A percentile compares a stretch with the other conserved stretches of the same genome.
These are phyloP conservation scores for Ibidorhyncha struthersii DNA, from an alignment of 2,113 vertebrate species.

Conservation along the genomic window DNA sequence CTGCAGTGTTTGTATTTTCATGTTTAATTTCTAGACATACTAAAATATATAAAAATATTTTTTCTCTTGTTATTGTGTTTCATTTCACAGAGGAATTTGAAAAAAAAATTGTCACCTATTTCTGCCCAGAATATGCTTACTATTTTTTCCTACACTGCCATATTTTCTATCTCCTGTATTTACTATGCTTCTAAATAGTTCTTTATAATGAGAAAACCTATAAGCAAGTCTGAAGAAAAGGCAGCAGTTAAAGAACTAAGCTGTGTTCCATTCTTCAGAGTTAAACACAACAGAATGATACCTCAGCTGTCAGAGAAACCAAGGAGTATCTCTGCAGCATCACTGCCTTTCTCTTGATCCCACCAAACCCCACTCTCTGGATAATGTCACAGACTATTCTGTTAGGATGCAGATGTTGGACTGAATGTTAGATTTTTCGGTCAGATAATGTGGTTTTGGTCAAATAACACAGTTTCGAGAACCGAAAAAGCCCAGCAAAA, in stretches of 20 bases:
- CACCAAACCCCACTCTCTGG: accelerated
- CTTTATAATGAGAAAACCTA: background rate
- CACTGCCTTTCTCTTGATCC: background rate
- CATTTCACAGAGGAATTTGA: background rate
- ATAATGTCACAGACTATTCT: background rate
- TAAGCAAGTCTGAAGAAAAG: background rate
- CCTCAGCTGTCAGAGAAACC: background rate
- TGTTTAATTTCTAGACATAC: background rate
- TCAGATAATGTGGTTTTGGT: background rate
- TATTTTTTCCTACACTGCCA: background rate
- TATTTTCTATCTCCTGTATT: background rate
- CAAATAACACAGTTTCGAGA: background rate
- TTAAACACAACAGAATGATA: background rate
- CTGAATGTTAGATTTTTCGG: background rate
- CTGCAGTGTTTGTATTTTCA: background rate
- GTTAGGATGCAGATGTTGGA: background rate
- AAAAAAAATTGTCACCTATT: background rate
- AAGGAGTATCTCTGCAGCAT: background rate
- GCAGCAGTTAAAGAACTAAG: background rate
- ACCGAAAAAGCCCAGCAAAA: background rate
- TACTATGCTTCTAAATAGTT: background rate
- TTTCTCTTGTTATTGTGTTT: background rate
- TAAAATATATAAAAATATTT: background rate
- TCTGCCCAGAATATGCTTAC: background rate
- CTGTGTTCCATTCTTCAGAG: background rate